Base-by-base conservation (phyloP, 2,797 vertebrate species). In the Hydrocynus forskahlii region DNA sequence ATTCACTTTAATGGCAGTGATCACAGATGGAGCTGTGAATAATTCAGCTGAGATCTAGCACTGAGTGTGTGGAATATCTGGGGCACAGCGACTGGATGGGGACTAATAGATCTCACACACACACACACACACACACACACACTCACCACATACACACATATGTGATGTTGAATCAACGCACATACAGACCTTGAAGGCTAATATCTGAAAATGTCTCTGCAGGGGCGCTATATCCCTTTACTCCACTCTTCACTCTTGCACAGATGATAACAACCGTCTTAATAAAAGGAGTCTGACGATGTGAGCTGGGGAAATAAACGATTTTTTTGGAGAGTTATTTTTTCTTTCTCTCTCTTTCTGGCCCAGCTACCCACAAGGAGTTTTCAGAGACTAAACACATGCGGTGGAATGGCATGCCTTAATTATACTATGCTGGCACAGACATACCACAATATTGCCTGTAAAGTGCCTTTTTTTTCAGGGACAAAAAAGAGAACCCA, bases 1-100 rank as follows among this genome's bases (percentile, higher is more conserved):
- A 88, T 90, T 92, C 90, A 77, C 85, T 91, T 92, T 92, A 88
- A 94, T 90, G 81, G 80, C 60, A 55, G 50, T 25, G 57, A 54
- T 60, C 45, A 73, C 80, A 85, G 75, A 82, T 75, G 79, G 63
- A 67, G 74, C 69, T 0, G 14, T 92, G 81, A 91, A 91, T 93
- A 88, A 92, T 93, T 90, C 55, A 92, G 69, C 17, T 29, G 5
- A 63, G 75, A 69, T 79, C 67, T 75, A 82, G 80, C 75, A 69
- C 52, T 80, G 48, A 25, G 16, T 83, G 78, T 70, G 80, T 48
- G 23, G 35, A 79, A 48, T n/a, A 90, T 91, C 80, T 89, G 75
- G 89, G 83, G 50, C 85, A 85, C 81, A 75, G 64, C 68, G 73
- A 73, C 64, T 66, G 63, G 16, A 19, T 66, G 17, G 35, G 16